Percentiles rank a stretch among this genome's conserved stretches.
Conservation (phyloP, 2,797 vertebrate genomes). For the Poecilia picta region DNA sequence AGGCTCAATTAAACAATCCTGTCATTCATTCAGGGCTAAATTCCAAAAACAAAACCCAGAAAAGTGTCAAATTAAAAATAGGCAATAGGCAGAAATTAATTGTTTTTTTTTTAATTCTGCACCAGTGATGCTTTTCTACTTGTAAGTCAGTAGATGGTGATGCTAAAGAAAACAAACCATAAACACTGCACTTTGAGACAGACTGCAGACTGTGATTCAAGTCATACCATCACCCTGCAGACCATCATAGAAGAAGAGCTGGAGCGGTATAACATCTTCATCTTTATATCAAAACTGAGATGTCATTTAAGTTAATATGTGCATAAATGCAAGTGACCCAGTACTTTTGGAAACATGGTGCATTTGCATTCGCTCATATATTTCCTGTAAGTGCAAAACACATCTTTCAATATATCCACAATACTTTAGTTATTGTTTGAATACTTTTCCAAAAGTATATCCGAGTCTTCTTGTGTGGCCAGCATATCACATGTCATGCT, state of each 20-base stretch:
- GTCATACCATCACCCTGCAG: not conserved
- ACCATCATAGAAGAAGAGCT: not conserved
- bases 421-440: not conserved
- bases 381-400: not conserved
- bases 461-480: not conserved
- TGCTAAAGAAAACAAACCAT: not conserved
- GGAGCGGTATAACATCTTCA: not conserved
- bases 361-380: not conserved
- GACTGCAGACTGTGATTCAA: not conserved
- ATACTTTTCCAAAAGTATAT: not conserved
- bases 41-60: not conserved
- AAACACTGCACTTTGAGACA: not conserved
- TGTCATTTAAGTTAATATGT: not conserved
- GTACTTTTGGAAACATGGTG: not conserved
- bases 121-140: slow-evolving; percentile 4
- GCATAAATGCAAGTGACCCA: not conserved
- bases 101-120: not conserved
- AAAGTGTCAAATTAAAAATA: not conserved
- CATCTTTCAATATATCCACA: not conserved
- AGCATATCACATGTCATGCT: not conserved
- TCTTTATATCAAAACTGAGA: not conserved
- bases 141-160: slow-evolving; percentile 16
- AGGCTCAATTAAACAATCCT: not conserved
- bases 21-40: not conserved
- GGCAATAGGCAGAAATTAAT: not conserved